Conservation (phyloP, 2,113 vertebrate genomes). For the Oenanthe oenanthe region DNA sequence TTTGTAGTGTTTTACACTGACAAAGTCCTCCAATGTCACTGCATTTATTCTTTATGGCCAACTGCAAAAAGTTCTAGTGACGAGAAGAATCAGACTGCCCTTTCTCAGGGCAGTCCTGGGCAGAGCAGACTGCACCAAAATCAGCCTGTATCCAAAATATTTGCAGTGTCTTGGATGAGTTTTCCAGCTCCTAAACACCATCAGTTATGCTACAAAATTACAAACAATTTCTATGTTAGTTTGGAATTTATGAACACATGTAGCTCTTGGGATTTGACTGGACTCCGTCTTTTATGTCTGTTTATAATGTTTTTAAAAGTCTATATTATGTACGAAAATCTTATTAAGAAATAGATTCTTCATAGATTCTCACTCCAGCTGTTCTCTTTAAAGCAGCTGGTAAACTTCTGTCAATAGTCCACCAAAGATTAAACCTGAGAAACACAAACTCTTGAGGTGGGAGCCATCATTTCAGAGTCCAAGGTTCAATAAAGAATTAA, state of each 20-base stretch:
- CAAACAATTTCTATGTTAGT: neutral
- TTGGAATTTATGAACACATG: neutral
- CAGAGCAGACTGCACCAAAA: neutral
- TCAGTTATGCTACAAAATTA: neutral
- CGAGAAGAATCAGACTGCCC: neutral
- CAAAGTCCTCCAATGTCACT: neutral
- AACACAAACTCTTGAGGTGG: neutral
- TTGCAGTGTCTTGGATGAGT: neutral
- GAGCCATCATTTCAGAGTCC: neutral
- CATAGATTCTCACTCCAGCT: neutral
- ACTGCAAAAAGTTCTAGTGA: neutral
- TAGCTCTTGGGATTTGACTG: neutral
- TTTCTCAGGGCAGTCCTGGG: neutral
- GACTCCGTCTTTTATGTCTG: neutral
- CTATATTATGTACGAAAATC: neutral
- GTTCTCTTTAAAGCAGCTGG: neutral
- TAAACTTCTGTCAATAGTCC: neutral
- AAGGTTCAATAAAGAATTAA: neutral
- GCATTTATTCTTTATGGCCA: neutral
- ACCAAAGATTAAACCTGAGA: neutral
- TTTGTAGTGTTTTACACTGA: neutral
- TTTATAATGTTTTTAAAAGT: neutral
- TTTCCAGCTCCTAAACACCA: neutral
- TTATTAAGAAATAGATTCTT: neutral
- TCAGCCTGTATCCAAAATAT: neutral